Percentiles rank a stretch among this genome's conserved stretches.
phyloP scores from a whole-genome alignment of 2,888 invertebrate species.

The Leucophora obtusa region DNA sequence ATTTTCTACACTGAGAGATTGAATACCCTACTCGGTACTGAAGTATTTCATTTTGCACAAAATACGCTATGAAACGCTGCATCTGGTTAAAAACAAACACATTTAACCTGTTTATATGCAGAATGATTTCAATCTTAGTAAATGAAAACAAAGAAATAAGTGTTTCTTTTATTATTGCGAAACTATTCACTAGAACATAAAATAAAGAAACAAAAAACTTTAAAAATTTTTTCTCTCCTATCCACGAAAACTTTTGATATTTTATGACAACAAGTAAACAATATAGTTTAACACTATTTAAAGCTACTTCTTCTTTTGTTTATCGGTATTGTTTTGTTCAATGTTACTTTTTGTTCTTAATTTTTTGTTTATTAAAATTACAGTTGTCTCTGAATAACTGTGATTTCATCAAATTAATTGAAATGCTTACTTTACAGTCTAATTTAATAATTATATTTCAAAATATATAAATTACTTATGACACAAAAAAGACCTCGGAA shows the following conservation, averaged over 20 bases:
- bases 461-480: too few relatives aligned
- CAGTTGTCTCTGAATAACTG: neutral
- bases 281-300: conserved; percentile 42
- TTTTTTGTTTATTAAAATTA: neutral
- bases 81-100: neutral
- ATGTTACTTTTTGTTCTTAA: neutral
- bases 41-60: neutral
- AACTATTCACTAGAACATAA: conserved; percentile 26
- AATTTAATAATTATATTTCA: too few relatives aligned
- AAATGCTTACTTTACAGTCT: too few relatives aligned
- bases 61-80: neutral
- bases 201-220: conserved; percentile 26
- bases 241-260: conserved; percentile 67
- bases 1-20: too few relatives aligned
- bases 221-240: conserved; percentile 35
- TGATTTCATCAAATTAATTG: too few relatives aligned
- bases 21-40: too few relatives aligned
- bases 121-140: conserved; percentile 30
- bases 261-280: conserved; percentile 67
- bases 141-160: conserved; percentile 31
- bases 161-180: conserved; percentile 27
- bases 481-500: too few relatives aligned
- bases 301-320: neutral
- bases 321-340: neutral
- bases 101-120: conserved; percentile 39